Evolutionary conservation across 2,888 invertebrate species (phyloP), one percentile per base, ranked within the genome.

Genomic region (Pheosia tremula): DNA sequence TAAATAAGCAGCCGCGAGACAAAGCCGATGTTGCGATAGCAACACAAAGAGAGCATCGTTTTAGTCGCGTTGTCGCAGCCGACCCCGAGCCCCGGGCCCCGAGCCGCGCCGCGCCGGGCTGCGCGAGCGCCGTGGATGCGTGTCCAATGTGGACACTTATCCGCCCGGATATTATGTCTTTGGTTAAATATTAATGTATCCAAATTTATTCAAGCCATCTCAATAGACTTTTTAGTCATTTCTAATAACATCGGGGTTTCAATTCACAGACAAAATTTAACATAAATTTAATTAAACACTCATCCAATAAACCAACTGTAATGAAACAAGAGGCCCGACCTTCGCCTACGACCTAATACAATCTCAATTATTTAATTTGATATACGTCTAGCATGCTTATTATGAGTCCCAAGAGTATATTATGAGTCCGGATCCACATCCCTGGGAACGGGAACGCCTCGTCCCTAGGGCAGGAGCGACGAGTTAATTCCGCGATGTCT

Each of bases 401-500:
- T 45, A 45, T 45, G 43, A 1, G 43, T 9, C 43, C 9, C 10
- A n/a, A 4, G 49, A 49, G 49, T 7, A 13, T 5, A n/a, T 6
- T 4, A 5, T 52, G 52, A 9, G 36, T 36, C 53, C 53, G 56
- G 56, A 45, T 6, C 11, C 24, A 24, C 6, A 10, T 56, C 56
- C 43, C 41, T n/a, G 5, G 45, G n/a, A 38, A 5, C 39, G 55
- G 36, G 38, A 7, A 11, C 5, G 10, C 5, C 38, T 3, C 55
- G 8, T 55, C 56, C 43, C 56, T 43, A 45, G 58, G 11, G 56
- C 43, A 37, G 57, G 56, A 10, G 58, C 78, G 77, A 85, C 78
- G 81, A 80, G 82, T 82, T 83, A 79, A 83, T 84, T 78, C 81
- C 76, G 71, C 78, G 68, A 63, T 58, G 55, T 39, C 55, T 11